Evolutionary conservation across 1,140 invertebrate species (phyloP).

Genomic region (Pseudomyrmex cubaensis): DNA sequence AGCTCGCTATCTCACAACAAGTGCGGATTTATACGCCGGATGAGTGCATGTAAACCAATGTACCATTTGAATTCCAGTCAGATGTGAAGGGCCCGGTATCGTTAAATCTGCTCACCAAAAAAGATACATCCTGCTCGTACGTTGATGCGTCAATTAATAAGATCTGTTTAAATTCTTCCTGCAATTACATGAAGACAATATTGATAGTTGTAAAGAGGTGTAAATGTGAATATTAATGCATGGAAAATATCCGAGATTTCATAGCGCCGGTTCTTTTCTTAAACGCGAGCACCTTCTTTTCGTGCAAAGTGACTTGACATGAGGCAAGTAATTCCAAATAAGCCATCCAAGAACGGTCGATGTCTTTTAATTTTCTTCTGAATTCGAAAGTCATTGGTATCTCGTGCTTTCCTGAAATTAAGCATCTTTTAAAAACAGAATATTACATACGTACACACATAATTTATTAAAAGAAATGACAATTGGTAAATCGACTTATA

Average conservation of each 20-base stretch:
- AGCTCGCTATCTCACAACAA: constrained; percentile 19
- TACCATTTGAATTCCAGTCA: constrained; percentile 86
- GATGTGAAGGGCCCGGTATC: constrained; percentile 87
- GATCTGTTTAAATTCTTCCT: constrained; percentile 90
- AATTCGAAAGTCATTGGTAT: constrained; percentile 87
- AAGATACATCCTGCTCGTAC: constrained; percentile 88
- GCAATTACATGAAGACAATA: not conserved
- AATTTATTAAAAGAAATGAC: not conserved
- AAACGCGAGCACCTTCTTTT: constrained; percentile 86
- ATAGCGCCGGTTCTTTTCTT: not conserved
- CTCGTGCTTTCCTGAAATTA: constrained; percentile 88
- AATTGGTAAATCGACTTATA: not conserved
- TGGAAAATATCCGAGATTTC: not conserved
- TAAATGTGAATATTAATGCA: not conserved
- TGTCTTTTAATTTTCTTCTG: constrained; percentile 86
- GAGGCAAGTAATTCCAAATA: constrained; percentile 89
- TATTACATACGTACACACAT: not conserved
- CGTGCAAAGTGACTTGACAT: constrained; percentile 88
- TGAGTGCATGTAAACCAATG: constrained; percentile 16
- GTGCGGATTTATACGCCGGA: constrained; percentile 21
- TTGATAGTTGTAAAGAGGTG: constrained; percentile 13
- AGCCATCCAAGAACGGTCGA: constrained; percentile 88
- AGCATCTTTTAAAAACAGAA: not conserved
- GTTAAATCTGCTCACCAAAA: constrained; percentile 88
- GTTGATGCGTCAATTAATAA: constrained; percentile 88